phyloP scores from a whole-genome alignment of 2,113 vertebrate species.

The Butorides virescens region DNA sequence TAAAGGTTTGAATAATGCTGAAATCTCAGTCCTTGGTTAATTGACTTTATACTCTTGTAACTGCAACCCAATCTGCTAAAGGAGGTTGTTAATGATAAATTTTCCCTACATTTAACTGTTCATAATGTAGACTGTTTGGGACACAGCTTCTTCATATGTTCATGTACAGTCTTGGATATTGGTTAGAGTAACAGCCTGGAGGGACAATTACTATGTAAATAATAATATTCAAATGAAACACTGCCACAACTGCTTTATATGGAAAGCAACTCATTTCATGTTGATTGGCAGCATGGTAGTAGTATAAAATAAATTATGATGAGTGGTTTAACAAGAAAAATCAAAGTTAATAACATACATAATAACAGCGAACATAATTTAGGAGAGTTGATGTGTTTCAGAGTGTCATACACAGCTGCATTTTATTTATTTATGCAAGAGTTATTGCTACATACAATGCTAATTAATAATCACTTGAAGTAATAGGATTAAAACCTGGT shows the following conservation, averaged over 20 bases:
- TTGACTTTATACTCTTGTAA: background rate
- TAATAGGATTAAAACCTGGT: conserved; percentile 43
- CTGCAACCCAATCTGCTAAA: background rate
- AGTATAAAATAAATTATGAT: background rate
- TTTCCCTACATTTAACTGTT: background rate
- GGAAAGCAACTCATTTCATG: background rate
- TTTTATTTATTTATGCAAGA: conserved; percentile 24
- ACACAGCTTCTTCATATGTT: background rate
- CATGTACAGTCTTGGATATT: background rate
- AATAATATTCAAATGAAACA: background rate
- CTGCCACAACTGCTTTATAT: background rate
- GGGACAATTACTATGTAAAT: background rate
- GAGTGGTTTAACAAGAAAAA: background rate
- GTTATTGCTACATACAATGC: background rate
- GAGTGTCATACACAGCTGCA: background rate
- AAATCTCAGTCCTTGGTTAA: background rate
- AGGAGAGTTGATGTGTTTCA: background rate
- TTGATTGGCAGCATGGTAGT: background rate
- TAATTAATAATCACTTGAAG: conserved; percentile 47
- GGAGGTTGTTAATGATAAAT: background rate
- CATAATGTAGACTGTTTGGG: background rate
- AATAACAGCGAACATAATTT: background rate
- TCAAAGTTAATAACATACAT: background rate
- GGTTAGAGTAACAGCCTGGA: background rate
- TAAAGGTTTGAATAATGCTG: background rate